phyloP scores from a whole-genome alignment of 2,888 invertebrate species.

The Cerastis rubricosa region DNA sequence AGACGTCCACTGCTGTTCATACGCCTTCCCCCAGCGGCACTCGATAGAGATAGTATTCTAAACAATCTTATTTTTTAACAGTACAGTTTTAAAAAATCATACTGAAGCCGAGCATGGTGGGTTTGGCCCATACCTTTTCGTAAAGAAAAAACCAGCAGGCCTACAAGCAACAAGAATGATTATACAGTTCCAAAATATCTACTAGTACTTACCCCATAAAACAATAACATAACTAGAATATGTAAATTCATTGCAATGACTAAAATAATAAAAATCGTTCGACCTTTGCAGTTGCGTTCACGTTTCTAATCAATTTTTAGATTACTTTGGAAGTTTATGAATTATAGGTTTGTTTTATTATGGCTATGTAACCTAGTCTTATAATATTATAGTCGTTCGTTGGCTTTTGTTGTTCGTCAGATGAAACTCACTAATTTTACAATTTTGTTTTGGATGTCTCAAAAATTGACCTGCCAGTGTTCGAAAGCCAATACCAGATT shows the following conservation, averaged over 20 bases:
- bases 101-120: background rate
- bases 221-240: slow-evolving; percentile 18
- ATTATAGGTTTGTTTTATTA: slow-evolving; percentile 36
- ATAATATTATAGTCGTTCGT: background rate
- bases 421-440: too few species aligned
- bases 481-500: too few species aligned
- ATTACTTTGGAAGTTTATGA: slow-evolving; percentile 24
- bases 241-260: slow-evolving; percentile 36
- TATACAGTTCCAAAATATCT: background rate
- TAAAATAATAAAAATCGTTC: background rate
- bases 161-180: background rate
- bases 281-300: background rate
- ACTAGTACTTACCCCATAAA: slow-evolving; percentile 42
- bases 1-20: background rate
- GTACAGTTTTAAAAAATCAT: background rate
- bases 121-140: background rate
- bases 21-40: background rate
- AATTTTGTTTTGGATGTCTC: background rate
- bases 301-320: slow-evolving; percentile 43
- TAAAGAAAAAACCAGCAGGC: background rate
- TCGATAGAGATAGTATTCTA: background rate
- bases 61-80: background rate
- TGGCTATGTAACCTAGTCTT: background rate
- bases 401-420: background rate
- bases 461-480: too few species aligned